A percentile compares a stretch with the other conserved stretches of the same genome.
Evolutionary conservation across 2,888 invertebrate species (phyloP).

Genomic region (Tuta absoluta): DNA sequence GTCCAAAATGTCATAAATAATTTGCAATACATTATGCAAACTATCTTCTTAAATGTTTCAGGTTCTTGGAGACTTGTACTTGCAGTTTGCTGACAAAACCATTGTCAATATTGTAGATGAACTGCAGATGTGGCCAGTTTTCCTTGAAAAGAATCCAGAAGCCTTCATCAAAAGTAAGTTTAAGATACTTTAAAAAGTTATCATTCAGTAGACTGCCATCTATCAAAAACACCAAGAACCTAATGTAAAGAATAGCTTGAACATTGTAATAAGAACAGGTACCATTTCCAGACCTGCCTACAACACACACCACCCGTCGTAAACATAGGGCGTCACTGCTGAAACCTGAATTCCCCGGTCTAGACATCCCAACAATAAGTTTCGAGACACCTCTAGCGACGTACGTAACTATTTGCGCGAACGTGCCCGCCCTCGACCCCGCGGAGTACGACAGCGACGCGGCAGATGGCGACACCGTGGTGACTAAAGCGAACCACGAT

Average conservation of each 20-base stretch:
- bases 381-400: conserved; percentile 38
- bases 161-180: conserved; percentile 51
- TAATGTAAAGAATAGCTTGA: too few relatives aligned
- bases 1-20: too few relatives aligned
- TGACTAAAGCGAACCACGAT: conserved; percentile 34
- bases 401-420: conserved; percentile 48
- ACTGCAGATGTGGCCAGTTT: conserved; percentile 52
- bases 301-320: conserved; percentile 46
- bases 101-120: conserved; percentile 51
- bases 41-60: conserved; percentile 31
- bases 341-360: conserved; percentile 47
- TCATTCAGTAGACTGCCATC: neutral
- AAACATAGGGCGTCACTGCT: conserved; percentile 49
- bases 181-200: neutral
- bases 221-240: neutral
- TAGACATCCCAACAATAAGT: conserved; percentile 41
- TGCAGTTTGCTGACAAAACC: conserved; percentile 41
- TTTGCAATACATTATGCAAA: too few relatives aligned
- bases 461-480: conserved; percentile 49
- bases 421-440: conserved; percentile 29
- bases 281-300: conserved; percentile 46
- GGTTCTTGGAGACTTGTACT: conserved; percentile 58
- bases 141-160: conserved; percentile 46
- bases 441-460: conserved; percentile 30
- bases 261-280: neutral